Conservation (phyloP, 2,888 invertebrate species). For the Malachius bipustulatus region DNA sequence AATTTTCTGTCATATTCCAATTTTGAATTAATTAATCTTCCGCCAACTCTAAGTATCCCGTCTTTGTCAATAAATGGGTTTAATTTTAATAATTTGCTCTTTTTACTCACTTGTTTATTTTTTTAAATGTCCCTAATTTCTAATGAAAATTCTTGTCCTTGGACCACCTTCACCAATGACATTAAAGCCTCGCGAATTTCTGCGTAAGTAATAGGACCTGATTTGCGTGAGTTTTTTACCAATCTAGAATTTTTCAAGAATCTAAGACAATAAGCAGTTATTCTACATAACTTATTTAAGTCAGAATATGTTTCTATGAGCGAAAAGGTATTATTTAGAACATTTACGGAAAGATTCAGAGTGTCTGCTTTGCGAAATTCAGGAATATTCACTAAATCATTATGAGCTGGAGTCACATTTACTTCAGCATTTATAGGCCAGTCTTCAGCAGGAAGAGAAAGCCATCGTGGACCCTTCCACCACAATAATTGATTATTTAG, state of each 20-base stretch:
- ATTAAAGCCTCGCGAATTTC: no score
- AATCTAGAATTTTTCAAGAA: background rate
- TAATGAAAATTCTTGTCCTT: no score
- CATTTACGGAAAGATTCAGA: background rate
- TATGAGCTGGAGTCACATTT: no score
- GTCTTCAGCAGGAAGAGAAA: no score
- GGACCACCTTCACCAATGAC: no score
- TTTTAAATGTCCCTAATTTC: no score
- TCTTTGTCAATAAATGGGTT: background rate
- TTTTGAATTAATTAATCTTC: background rate
- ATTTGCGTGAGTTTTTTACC: no score
- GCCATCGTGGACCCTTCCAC: background rate
- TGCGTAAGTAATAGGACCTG: no score
- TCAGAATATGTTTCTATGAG: background rate
- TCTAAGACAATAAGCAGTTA: background rate
- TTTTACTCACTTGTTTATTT: no score
- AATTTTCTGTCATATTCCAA: background rate
- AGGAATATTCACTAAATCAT: background rate
- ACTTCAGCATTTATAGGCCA: no score
- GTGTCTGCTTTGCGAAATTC: background rate
- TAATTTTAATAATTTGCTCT: no score
- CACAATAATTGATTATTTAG: no score
- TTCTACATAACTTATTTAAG: background rate
- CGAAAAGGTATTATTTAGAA: background rate
- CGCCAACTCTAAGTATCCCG: background rate